Evolutionary conservation across 2,113 vertebrate species (phyloP), one percentile per base, ranked within the genome.

Genomic region (Arvicanthis niloticus): DNA sequence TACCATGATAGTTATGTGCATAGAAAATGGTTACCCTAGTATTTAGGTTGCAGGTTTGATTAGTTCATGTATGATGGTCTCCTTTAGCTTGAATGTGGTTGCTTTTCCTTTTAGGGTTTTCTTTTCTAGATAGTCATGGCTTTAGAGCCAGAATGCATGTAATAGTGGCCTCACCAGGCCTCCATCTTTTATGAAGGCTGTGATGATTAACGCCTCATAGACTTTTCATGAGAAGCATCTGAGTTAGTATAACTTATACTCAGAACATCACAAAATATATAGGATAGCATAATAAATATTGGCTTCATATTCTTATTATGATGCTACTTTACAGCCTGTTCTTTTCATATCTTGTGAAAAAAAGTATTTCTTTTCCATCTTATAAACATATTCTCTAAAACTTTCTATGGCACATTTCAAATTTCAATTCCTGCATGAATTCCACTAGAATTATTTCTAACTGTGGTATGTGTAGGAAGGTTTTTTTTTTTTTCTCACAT

Each of bases 401-500:
- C 88, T 84, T 94, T 93, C 53, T 80, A 62, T 95, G 91, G 75
- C 45, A 92, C 86, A 60, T 86, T 95, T 97, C 56, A 77, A 96
- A 82, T 73, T 87, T 53, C 92, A 58, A 2, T 48, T 87, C 95
- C 78, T 84, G 45, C 40, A 68, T 37, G 72, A 26, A 96, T 90
- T 19, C 85, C 88, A 67, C 56, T 95, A 37, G 67, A 95, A 70
- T 90, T 80, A 56, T 95, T 95, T 96, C 88, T 73, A 92, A 91
- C 42, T 81, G 16, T 31, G 17, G 17, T 37, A 11, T 94, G 72
- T 45, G 34, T 80, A 91, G 34, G 42, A 92, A 82, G 53, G 78
- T 34, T 95, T 88, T 94, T 93, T 40, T 81, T 95, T 80, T 48
- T 89, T 93, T 29, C 82, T 93, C 70, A 92, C 68, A 88, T 7